Conservation (phyloP, 2,113 vertebrate species). For the Willisornis vidua region DNA sequence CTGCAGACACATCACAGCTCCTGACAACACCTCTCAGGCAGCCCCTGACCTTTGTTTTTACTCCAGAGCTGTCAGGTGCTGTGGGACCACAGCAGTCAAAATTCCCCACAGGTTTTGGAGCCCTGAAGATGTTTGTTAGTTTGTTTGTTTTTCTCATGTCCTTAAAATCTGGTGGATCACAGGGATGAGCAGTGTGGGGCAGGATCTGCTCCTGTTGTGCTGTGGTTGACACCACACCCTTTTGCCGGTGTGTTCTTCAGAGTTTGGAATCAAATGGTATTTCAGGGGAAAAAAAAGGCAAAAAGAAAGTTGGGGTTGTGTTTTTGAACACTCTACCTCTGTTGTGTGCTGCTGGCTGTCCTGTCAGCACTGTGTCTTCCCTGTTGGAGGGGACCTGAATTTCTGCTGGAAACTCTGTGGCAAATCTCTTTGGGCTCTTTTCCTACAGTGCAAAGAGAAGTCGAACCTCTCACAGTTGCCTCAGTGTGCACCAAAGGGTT, state of each 20-base stretch:
- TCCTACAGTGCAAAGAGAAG: neutral
- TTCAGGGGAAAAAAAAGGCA: accelerated
- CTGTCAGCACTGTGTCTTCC: neutral
- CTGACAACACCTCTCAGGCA: accelerated
- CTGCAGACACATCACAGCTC: neutral
- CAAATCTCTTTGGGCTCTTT: neutral
- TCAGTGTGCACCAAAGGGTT: neutral
- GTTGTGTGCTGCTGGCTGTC: neutral
- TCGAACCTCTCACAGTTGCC: neutral
- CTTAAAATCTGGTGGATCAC: neutral
- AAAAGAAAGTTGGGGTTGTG: neutral
- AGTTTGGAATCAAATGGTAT: neutral
- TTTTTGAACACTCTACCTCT: neutral
- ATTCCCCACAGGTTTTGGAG: neutral
- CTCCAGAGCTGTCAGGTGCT: neutral
- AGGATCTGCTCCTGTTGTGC: accelerated
- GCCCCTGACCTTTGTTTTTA: neutral
- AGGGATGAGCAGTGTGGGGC: accelerated
- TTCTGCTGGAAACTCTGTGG: neutral
- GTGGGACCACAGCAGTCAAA: accelerated
- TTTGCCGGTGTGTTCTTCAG: accelerated
- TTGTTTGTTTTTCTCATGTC: accelerated
- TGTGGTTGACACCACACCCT: neutral
- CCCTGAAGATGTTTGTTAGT: neutral
- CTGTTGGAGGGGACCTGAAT: neutral